Conservation (phyloP, 2,888 invertebrate genomes). For the Thera obeliscata region DNA sequence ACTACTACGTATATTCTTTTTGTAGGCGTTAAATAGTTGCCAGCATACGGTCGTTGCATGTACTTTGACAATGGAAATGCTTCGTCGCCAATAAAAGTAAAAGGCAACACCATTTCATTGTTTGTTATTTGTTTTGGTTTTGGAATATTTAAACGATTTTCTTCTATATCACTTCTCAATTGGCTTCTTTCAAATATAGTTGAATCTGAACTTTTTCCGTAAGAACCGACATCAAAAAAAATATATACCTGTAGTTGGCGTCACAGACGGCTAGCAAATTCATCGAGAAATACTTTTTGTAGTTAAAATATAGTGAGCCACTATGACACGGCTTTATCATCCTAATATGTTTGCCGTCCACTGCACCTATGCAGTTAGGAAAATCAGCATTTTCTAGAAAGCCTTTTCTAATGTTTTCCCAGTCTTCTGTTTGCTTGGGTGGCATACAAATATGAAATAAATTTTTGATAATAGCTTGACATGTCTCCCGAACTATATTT, state of each 20-base stretch:
- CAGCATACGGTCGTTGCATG: neutral
- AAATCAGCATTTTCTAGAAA: conserved; percentile 6
- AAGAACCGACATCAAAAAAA: conserved; percentile 9
- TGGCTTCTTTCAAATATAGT: conserved; percentile 7
- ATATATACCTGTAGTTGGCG: conserved; percentile 9
- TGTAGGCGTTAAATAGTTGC: neutral
- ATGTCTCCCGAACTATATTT: neutral
- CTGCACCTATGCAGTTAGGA: conserved; percentile 20
- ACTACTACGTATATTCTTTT: neutral
- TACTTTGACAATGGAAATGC: neutral
- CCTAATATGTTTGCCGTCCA: conserved; percentile 17
- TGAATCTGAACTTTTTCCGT: conserved; percentile 17
- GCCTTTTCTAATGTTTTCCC: neutral
- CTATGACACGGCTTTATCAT: conserved; percentile 9
- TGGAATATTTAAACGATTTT: neutral
- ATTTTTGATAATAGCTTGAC: conserved; percentile 4
- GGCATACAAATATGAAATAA: conserved; percentile 3
- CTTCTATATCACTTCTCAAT: neutral
- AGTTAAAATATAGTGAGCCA: conserved; percentile 5
- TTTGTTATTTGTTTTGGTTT: neutral
- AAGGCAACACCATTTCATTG: neutral
- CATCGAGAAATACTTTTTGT: conserved; percentile 1
- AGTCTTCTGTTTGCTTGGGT: neutral
- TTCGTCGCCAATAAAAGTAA: neutral
- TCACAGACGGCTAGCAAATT: conserved; percentile 7